phyloP scores from a whole-genome alignment of 2,888 invertebrate species.

The Coenonympha glycerion region DNA sequence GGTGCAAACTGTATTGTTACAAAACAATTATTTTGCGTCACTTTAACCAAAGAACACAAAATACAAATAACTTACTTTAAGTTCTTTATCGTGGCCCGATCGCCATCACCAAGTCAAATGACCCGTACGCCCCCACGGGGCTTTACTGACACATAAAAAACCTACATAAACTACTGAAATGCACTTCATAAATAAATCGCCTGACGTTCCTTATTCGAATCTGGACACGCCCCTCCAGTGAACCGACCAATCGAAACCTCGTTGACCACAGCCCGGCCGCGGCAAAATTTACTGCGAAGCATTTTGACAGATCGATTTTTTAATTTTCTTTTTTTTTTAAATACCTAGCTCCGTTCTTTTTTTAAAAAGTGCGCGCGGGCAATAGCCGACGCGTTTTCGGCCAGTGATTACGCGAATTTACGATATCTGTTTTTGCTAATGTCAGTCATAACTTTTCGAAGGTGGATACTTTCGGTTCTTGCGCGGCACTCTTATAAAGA shows the following conservation, averaged over 20 bases:
- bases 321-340: slow-evolving; percentile 46
- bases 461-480: slow-evolving; percentile 15
- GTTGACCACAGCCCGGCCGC: slow-evolving; percentile 43
- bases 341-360: slow-evolving; percentile 34
- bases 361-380: slow-evolving; percentile 43
- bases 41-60: not conserved
- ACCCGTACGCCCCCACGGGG: slow-evolving; percentile 41
- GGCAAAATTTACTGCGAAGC: slow-evolving; percentile 67
- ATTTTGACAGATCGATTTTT: slow-evolving; percentile 73
- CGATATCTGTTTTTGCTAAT: slow-evolving; percentile 61
- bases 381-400: slow-evolving; percentile 59
- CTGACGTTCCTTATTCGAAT: slow-evolving; percentile 53
- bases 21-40: not conserved
- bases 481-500: slow-evolving; percentile 28
- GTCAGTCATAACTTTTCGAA: slow-evolving; percentile 30
- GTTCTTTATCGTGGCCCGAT: slow-evolving; percentile 33
- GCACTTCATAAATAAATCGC: slow-evolving; percentile 69
- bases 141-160: slow-evolving; percentile 41
- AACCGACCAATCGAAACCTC: slow-evolving; percentile 48
- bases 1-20: not conserved
- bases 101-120: slow-evolving; percentile 51
- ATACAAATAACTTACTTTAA: slow-evolving; percentile 19
- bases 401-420: slow-evolving; percentile 61
- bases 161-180: slow-evolving; percentile 44
- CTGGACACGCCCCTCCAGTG: slow-evolving; percentile 53